phyloP scores from a whole-genome alignment of 2,888 invertebrate species.

The Aporophyla lueneburgensis region DNA sequence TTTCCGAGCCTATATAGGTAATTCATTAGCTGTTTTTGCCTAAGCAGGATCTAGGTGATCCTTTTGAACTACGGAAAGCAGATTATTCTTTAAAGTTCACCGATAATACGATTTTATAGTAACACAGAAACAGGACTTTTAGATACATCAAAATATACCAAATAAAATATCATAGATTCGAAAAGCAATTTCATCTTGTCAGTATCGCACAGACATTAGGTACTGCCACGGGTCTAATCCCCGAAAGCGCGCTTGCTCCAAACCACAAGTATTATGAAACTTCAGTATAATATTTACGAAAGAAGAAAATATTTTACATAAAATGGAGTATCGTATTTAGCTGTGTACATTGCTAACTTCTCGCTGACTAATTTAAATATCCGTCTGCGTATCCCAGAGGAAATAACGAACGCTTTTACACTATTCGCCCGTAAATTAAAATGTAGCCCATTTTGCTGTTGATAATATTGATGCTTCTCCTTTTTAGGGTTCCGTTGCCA shows the following conservation, averaged over 20 bases:
- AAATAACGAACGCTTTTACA: slow-evolving; percentile 53
- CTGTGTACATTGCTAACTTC: slow-evolving; percentile 39
- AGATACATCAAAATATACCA: background rate
- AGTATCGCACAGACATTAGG: slow-evolving; percentile 32
- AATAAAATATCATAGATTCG: slow-evolving; percentile 22
- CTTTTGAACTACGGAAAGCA: background rate
- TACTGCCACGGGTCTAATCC: slow-evolving; percentile 34
- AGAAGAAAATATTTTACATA: slow-evolving; percentile 35
- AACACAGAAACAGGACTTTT: background rate
- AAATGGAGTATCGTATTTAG: slow-evolving; percentile 35
- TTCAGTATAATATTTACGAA: slow-evolving; percentile 20
- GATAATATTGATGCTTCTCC: slow-evolving; percentile 34
- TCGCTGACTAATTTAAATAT: slow-evolving; percentile 59
- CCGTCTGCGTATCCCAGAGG: slow-evolving; percentile 47
- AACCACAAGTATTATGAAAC: slow-evolving; percentile 26
- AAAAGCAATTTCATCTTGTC: slow-evolving; percentile 35
- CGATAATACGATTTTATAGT: background rate
- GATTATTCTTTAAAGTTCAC: background rate
- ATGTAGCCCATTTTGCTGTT: slow-evolving; percentile 41
- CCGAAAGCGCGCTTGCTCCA: slow-evolving; percentile 24
- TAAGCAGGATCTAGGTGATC: background rate
- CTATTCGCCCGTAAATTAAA: slow-evolving; percentile 46
- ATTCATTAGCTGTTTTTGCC: background rate
- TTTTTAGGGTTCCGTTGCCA: too few species aligned
- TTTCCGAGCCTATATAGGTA: background rate